These are phyloP conservation scores for Crambe crambe DNA, from an alignment of 37 sponge, comb jelly and placozoan genomes.

Conservation along the genomic window DNA sequence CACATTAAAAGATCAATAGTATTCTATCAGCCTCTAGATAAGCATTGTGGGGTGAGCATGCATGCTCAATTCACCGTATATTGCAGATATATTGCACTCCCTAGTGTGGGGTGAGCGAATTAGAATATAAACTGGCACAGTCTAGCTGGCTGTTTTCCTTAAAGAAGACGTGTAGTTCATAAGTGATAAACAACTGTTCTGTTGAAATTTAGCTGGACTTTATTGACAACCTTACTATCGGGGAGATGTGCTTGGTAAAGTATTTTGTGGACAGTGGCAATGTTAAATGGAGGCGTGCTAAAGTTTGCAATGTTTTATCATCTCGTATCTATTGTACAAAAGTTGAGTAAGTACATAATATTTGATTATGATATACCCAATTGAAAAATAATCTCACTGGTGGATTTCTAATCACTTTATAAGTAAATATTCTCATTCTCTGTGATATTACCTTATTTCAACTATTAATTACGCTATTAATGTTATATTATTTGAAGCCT, in stretches of 20 bases:
- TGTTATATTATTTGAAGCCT: too few relatives aligned
- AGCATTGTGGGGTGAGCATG: too few relatives aligned
- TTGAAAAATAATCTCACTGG: neutral
- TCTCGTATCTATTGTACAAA: neutral
- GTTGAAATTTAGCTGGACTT: neutral
- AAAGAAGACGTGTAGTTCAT: neutral
- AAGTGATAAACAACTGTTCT: neutral
- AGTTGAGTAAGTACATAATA: constrained; percentile 5
- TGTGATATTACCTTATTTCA: too few relatives aligned
- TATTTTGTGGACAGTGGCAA: neutral
- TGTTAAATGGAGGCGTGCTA: constrained; percentile 1
- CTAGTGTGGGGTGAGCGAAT: too few relatives aligned
- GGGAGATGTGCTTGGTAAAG: constrained; percentile 6
- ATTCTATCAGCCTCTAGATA: too few relatives aligned
- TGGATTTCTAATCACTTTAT: too few relatives aligned
- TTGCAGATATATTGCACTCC: too few relatives aligned
- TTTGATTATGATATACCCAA: neutral
- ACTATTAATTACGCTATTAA: too few relatives aligned
- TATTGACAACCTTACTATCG: neutral
- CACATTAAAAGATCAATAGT: too few relatives aligned
- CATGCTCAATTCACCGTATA: too few relatives aligned
- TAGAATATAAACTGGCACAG: neutral
- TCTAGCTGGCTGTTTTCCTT: neutral
- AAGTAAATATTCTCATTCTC: too few relatives aligned
- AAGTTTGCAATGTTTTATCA: neutral